These are phyloP conservation scores for Dione vanillae DNA, from an alignment of 2,888 invertebrate species.

Conservation along the genomic window DNA sequence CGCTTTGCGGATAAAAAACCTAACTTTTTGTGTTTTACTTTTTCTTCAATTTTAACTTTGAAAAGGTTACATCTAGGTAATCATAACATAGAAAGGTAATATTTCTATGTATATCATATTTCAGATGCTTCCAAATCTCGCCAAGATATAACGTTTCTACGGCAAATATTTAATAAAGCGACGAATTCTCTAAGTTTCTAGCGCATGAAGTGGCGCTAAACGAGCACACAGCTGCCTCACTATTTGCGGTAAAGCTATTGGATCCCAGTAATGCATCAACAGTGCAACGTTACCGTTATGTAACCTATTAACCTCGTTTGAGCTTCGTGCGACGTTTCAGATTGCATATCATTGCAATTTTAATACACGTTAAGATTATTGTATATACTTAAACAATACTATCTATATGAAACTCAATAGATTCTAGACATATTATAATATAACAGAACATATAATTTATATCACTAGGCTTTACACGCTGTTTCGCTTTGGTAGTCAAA, in stretches of 20 bases:
- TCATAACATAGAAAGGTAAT: too few species aligned
- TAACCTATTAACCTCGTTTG: constrained; percentile 51
- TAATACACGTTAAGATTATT: neutral
- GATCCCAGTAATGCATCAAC: constrained; percentile 38
- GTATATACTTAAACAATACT: neutral
- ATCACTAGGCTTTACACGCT: too few species aligned
- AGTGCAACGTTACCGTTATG: constrained; percentile 48
- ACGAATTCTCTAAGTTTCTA: constrained; percentile 2
- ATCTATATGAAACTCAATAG: too few species aligned
- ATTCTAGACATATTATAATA: too few species aligned
- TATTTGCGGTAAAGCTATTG: constrained; percentile 62
- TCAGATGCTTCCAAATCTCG: too few species aligned
- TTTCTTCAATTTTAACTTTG: too few species aligned
- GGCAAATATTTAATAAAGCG: constrained; percentile 8
- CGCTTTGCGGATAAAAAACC: too few species aligned
- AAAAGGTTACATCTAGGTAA: too few species aligned
- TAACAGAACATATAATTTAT: too few species aligned
- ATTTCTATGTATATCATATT: too few species aligned
- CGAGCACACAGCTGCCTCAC: constrained; percentile 63
- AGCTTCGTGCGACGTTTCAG: constrained; percentile 21
- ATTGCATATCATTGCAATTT: constrained; percentile 4
- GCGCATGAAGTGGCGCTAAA: constrained; percentile 55
- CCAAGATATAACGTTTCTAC: neutral
- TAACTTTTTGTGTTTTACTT: too few species aligned
- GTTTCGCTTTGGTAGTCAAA: too few species aligned